These are phyloP conservation scores for Sebastes umbrosus DNA, from an alignment of 2,797 vertebrate genomes.

Conservation along the genomic window DNA sequence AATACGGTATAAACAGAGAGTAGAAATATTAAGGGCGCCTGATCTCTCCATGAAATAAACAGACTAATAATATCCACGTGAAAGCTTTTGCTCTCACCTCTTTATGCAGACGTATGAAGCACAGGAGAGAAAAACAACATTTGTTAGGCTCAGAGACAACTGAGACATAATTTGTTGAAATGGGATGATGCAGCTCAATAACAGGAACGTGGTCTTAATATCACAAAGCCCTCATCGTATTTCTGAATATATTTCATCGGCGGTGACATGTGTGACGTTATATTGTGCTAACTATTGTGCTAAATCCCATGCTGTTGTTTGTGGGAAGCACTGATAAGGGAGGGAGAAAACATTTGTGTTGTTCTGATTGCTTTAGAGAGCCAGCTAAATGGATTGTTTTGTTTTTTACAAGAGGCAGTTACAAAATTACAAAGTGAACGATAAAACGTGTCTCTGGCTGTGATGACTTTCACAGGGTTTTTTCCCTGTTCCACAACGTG, in stretches of 20 bases:
- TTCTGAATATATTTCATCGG: constrained; percentile 36
- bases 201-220: constrained; percentile 15
- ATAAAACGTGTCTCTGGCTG: constrained; percentile 36
- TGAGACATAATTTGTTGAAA: constrained; percentile 34
- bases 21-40: constrained; percentile 12
- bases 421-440: constrained; percentile 50
- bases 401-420: constrained; percentile 18
- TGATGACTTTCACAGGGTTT: constrained; percentile 5
- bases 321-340: constrained; percentile 32
- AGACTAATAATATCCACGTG: constrained; percentile 8
- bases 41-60: constrained; percentile 24
- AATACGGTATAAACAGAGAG: constrained; percentile 18
- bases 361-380: constrained; percentile 30
- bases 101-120: neutral
- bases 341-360: constrained; percentile 10
- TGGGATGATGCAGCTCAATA: constrained; percentile 38
- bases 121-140: neutral
- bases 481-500: constrained; percentile 11
- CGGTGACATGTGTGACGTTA: constrained; percentile 22
- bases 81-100: neutral
- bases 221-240: neutral
- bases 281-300: constrained; percentile 37
- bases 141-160: neutral
- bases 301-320: constrained; percentile 49
- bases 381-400: constrained; percentile 28